Conservation (phyloP, 2,797 vertebrate species). For the Hypotaenidia philippensis region DNA sequence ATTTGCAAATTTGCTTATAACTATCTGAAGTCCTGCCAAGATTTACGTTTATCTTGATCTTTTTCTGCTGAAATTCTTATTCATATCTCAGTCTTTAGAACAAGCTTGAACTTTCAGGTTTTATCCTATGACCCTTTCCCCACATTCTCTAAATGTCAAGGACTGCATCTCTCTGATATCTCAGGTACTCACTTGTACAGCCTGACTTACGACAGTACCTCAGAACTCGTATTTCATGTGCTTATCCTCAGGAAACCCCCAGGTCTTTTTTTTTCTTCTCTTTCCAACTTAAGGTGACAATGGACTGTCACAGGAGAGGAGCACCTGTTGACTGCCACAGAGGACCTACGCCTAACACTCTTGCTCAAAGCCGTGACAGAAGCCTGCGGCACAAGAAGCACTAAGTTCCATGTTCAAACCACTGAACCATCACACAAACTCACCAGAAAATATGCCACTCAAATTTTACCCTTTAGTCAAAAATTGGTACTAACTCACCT, state of each 20-base stretch:
- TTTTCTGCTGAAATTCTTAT: conserved; percentile 21
- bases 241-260: not conserved
- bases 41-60: conserved; percentile 26
- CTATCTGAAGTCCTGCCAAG: not conserved
- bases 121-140: not conserved
- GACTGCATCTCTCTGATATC: not conserved
- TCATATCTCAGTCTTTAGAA: conserved; percentile 1
- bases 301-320: not conserved
- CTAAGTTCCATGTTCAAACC: not conserved
- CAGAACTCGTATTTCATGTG: not conserved
- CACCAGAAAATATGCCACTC: not conserved
- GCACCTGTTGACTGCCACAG: not conserved
- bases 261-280: accelerated
- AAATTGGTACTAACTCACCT: not conserved
- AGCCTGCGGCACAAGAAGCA: not conserved
- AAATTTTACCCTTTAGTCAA: not conserved
- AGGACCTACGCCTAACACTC: not conserved
- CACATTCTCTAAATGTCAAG: not conserved
- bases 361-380: not conserved
- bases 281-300: accelerated
- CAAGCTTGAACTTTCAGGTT: conserved; percentile 3
- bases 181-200: not conserved
- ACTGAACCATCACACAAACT: not conserved
- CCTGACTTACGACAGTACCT: not conserved
- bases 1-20: conserved; percentile 22